Conservation (phyloP, 2,888 invertebrate species). For the Pomacea canaliculata region DNA sequence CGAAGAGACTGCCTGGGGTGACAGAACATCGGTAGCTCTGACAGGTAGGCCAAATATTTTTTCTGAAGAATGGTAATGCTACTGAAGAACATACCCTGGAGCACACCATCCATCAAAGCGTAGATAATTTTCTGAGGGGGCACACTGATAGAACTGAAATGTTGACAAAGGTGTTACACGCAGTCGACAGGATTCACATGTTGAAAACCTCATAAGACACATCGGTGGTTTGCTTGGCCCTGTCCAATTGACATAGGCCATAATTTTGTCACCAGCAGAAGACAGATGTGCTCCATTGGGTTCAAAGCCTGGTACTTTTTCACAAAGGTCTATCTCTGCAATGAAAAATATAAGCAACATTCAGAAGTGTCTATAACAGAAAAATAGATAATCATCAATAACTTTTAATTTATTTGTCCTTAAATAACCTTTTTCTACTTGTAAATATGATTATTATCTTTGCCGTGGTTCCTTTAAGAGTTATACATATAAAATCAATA, state of each 20-base stretch:
- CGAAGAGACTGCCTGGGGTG: too few species aligned
- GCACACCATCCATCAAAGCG: slow-evolving; percentile 10
- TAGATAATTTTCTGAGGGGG: neutral
- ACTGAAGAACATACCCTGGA: slow-evolving; percentile 13
- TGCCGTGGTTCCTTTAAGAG: too few species aligned
- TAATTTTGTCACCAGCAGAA: neutral
- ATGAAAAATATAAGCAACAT: too few species aligned
- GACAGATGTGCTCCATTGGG: slow-evolving; percentile 3
- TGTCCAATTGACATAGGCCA: slow-evolving; percentile 10
- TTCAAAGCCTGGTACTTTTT: neutral
- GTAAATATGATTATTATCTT: too few species aligned
- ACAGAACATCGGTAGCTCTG: too few species aligned
- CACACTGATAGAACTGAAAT: slow-evolving; percentile 4
- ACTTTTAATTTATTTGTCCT: too few species aligned
- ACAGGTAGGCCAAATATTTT: too few species aligned
- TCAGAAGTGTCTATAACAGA: too few species aligned
- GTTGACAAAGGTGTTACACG: slow-evolving; percentile 11
- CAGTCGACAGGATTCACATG: slow-evolving; percentile 24
- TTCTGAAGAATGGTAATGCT: neutral
- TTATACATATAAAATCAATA: too few species aligned
- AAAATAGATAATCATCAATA: too few species aligned
- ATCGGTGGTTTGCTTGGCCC: neutral
- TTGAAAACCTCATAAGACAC: slow-evolving; percentile 30
- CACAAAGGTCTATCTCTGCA: slow-evolving; percentile 13
- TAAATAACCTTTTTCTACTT: too few species aligned